Base-by-base conservation (phyloP, 2,888 invertebrate genomes). In the Polylopha cassiicola region DNA sequence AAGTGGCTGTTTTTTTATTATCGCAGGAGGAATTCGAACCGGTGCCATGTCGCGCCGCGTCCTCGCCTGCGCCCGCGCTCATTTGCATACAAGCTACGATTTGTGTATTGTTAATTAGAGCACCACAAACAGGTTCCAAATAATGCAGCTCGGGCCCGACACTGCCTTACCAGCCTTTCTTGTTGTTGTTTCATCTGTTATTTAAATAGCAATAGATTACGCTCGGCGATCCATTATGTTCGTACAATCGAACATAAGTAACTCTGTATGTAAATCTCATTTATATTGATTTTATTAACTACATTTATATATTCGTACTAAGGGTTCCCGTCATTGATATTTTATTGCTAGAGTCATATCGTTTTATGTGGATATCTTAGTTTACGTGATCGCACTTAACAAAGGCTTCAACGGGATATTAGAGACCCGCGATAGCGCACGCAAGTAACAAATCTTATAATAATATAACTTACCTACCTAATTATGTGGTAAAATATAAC, bases 71-170 rank as follows among this genome's bases (percentile, higher is more conserved):
- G 63, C 54, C 53, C 56, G 57, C 50, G 51, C 67, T 78, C 78
- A 80, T 84, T 81, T 81, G 73, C 82, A 85, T 84, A 81, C 82
- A 84, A 78, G 82, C 75, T 80, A 74, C 84, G 84, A 85, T 82
- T 84, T 84, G 84, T 84, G 84, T 81, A 78, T 82, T 77, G 84
- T 84, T 85, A 85, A 85, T 85, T 84, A 82, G 84, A 82, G 78
- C 79, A 80, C 72, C 67, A 65, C 56, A 73, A 81, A 79, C 84
- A 74, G 82, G 82, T 81, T 78, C 70, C 57, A 47, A 68, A 65
- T 73, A 73, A 74, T 69, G 73, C 64, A 64, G 66, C 64, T 58
- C 60, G 60, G 59, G 59, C 61, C 57, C 28, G 22, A 29, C 36
- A 30, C 30, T 29, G 27, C 27, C 38, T 24, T 14, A 24, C 23